Evolutionary conservation across 2,113 vertebrate species (phyloP).

Genomic region (Enhydra lutris): DNA sequence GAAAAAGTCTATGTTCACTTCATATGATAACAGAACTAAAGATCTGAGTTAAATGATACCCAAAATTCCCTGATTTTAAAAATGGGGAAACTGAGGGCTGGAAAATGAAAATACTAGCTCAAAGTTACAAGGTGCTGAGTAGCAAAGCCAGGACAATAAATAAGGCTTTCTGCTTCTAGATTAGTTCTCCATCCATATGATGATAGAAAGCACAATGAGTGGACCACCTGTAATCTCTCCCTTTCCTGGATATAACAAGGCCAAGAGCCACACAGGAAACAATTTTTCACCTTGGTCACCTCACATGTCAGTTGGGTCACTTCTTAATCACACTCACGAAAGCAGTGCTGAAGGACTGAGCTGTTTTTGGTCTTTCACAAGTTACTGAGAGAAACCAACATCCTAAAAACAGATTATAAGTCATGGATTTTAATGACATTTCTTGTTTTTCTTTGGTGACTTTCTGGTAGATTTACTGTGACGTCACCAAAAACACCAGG

Average conservation of each 20-base stretch:
- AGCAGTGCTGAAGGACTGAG: background rate
- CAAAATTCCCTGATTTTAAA: background rate
- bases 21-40: background rate
- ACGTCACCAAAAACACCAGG: background rate
- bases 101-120: slow-evolving; percentile 12
- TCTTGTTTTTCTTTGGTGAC: background rate
- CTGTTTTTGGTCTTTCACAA: background rate
- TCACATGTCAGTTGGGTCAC: background rate
- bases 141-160: background rate
- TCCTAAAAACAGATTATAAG: background rate
- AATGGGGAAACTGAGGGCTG: background rate
- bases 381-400: background rate
- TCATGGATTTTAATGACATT: background rate
- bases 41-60: background rate
- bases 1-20: background rate
- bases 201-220: background rate
- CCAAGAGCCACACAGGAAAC: background rate
- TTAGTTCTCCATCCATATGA: background rate
- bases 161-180: background rate
- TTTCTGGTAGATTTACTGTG: background rate
- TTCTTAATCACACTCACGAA: background rate
- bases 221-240: background rate
- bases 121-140: background rate
- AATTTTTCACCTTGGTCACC: background rate
- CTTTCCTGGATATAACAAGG: background rate